Evolutionary conservation across 2,888 invertebrate species (phyloP).

Genomic region (Augochlorella aurata): DNA sequence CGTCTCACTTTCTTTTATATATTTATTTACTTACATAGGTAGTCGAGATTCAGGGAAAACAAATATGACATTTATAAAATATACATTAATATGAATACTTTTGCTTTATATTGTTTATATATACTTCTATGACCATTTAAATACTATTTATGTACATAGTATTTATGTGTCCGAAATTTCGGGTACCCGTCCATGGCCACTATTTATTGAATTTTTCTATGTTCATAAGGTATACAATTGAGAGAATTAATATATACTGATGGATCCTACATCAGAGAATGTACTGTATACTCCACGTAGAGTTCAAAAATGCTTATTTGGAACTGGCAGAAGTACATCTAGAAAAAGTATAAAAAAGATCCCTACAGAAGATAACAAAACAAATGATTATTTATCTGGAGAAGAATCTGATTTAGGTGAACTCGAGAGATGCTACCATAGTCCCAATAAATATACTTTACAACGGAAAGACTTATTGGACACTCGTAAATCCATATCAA

Average conservation of each 20-base stretch:
- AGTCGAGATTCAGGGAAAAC: background rate
- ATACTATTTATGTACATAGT: too few relatives aligned
- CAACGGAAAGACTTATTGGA: conserved; percentile 54
- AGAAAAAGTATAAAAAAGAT: conserved; percentile 69
- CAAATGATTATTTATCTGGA: conserved; percentile 59
- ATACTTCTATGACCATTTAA: background rate
- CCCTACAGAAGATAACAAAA: conserved; percentile 17
- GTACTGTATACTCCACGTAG: conserved; percentile 71
- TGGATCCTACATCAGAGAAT: conserved; percentile 64
- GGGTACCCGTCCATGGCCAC: too few relatives aligned
- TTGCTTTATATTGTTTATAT: background rate
- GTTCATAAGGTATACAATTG: background rate
- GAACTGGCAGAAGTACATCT: conserved; percentile 56
- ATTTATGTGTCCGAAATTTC: too few relatives aligned
- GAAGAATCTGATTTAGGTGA: conserved; percentile 76
- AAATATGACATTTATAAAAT: background rate
- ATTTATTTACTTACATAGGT: background rate
- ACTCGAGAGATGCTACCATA: too few relatives aligned
- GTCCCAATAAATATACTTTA: conserved; percentile 56
- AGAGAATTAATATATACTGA: conserved; percentile 42
- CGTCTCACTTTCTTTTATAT: background rate
- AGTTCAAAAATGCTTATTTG: conserved; percentile 70
- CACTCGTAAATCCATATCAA: conserved; percentile 32
- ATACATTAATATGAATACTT: background rate
- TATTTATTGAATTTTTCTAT: background rate